Evolutionary conservation across 2,888 invertebrate genomes (phyloP).

Genomic region (Temnothorax rugatulus): DNA sequence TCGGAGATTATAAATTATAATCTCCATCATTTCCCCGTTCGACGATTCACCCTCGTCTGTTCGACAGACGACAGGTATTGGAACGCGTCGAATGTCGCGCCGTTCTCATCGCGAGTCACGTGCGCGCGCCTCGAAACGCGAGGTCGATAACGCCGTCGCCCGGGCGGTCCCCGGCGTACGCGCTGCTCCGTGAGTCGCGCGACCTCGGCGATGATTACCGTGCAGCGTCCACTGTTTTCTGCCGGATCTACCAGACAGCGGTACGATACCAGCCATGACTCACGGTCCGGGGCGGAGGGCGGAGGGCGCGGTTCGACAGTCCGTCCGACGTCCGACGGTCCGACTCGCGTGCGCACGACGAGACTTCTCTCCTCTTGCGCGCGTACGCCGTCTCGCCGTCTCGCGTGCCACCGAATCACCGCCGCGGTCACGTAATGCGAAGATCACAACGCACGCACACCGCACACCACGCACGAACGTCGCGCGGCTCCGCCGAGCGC

Average conservation of each 20-base stretch:
- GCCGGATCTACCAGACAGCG: conserved; percentile 88
- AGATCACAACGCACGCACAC: background rate
- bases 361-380: background rate
- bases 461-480: background rate
- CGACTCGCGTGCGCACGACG: background rate
- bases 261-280: conserved; percentile 88
- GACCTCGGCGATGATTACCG: conserved; percentile 86
- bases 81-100: conserved; percentile 27
- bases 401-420: background rate
- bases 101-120: background rate
- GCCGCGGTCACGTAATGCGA: background rate
- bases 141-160: background rate
- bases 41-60: too few relatives aligned
- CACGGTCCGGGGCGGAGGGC: background rate
- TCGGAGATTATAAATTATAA: background rate
- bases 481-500: background rate
- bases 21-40: background rate
- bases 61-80: too few relatives aligned
- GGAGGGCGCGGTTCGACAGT: background rate
- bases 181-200: background rate
- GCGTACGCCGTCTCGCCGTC: background rate
- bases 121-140: background rate
- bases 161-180: background rate
- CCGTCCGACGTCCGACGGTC: too few relatives aligned
- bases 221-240: conserved; percentile 93